A percentile compares a stretch with the other conserved stretches of the same genome.
These are phyloP conservation scores for Cepaea hortensis DNA, from an alignment of 2,888 invertebrate species.

Conservation along the genomic window DNA sequence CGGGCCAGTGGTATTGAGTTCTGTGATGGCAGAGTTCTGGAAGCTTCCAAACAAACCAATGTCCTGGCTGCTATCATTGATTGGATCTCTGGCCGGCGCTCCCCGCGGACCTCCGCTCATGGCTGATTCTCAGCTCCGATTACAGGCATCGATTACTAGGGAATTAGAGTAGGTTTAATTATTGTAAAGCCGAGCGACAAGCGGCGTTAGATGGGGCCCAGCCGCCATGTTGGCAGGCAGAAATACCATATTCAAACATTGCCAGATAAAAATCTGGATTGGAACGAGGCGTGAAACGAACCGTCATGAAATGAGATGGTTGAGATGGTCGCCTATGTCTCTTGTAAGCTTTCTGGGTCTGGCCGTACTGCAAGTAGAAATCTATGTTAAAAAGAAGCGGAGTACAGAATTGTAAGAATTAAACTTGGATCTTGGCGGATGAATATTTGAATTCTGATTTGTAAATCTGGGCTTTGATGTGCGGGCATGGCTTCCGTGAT, in stretches of 20 bases:
- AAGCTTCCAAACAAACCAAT: conserved; percentile 31
- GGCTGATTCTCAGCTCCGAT: conserved; percentile 44
- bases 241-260: conserved; percentile 37
- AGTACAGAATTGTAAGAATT: conserved; percentile 20
- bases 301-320: conserved; percentile 31
- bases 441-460: conserved; percentile 38
- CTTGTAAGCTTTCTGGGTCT: background rate
- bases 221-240: conserved; percentile 37
- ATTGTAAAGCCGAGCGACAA: conserved; percentile 23
- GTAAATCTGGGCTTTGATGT: conserved; percentile 18
- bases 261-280: conserved; percentile 30
- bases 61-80: conserved; percentile 35
- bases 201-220: conserved; percentile 21
- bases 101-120: conserved; percentile 28
- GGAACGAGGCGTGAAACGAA: conserved; percentile 45
- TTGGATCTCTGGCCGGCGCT: conserved; percentile 35
- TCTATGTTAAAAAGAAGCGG: conserved; percentile 12
- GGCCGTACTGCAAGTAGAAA: background rate
- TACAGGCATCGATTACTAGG: conserved; percentile 45
- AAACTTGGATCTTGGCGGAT: conserved; percentile 8
- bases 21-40: background rate
- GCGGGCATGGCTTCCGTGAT: background rate
- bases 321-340: conserved; percentile 4
- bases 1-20: conserved; percentile 15
- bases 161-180: conserved; percentile 47